Percentiles rank a stretch among this genome's conserved stretches.
Conservation (phyloP, 2,797 vertebrate genomes). For the Huso huso region DNA sequence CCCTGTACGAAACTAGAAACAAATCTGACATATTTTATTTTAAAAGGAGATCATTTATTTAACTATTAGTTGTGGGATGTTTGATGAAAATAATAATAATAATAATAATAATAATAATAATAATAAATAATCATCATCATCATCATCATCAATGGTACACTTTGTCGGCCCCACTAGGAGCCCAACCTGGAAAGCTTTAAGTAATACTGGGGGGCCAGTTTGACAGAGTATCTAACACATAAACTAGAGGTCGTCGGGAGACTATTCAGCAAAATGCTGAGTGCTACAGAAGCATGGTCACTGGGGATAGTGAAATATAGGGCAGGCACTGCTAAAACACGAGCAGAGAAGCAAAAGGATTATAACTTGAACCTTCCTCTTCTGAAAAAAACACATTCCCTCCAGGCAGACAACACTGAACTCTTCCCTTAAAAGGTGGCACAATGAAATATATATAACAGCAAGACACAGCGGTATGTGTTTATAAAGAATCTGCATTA, state of each 20-base stretch:
- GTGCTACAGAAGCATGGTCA: constrained; percentile 50
- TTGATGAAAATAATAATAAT: no score
- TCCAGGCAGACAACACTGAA: constrained; percentile 51
- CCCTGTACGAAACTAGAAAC: no score
- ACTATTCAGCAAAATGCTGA: constrained; percentile 57
- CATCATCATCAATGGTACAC: no score
- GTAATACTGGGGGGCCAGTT: constrained; percentile 16
- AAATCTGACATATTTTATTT: no score
- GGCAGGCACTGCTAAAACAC: constrained; percentile 57
- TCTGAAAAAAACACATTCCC: constrained; percentile 51
- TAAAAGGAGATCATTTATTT: no score
- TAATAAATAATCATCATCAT: no score
- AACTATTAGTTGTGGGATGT: no score
- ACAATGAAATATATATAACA: constrained; percentile 58
- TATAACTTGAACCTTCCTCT: constrained; percentile 53
- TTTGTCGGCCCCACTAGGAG: no score
- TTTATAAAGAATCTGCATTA: constrained; percentile 51
- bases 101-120: no score
- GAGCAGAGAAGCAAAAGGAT: constrained; percentile 44
- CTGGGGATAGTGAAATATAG: constrained; percentile 59
- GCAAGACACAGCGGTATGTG: constrained; percentile 35
- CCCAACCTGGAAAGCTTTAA: not conserved
- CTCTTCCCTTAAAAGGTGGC: constrained; percentile 61
- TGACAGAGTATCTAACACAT: constrained; percentile 44
- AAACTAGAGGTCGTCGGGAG: constrained; percentile 54